These are phyloP conservation scores for Sphyrna mokarran DNA, from an alignment of 2,113 vertebrate species.

Conservation along the genomic window DNA sequence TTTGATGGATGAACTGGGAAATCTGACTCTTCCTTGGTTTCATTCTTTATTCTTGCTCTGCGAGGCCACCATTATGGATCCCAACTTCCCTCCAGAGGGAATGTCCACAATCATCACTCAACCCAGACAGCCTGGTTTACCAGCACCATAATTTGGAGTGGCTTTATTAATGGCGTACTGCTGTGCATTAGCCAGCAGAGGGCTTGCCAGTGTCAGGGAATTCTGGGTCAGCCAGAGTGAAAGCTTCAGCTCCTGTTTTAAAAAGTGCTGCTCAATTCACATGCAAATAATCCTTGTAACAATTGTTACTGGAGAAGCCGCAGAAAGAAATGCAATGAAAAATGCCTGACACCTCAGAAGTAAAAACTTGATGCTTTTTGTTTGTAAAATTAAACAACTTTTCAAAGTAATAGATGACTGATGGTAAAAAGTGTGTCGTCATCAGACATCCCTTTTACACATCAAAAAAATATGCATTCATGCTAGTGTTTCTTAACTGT, in stretches of 20 bases:
- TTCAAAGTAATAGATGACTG: neutral
- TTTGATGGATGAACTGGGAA: too few species aligned
- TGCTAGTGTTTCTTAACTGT: neutral
- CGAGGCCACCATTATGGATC: neutral
- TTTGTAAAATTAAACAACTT: neutral
- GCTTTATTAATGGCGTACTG: neutral
- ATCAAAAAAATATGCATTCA: neutral
- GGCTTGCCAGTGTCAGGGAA: neutral
- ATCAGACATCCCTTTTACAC: neutral
- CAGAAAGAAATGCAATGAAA: neutral
- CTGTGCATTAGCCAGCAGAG: slow-evolving; percentile 25
- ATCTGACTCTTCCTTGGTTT: neutral
- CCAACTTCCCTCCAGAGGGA: neutral
- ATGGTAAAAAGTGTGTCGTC: neutral
- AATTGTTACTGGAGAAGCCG: neutral
- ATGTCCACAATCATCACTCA: neutral
- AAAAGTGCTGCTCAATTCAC: neutral
- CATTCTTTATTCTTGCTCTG: neutral
- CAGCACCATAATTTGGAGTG: neutral
- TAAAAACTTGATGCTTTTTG: neutral
- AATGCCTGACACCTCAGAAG: too few species aligned
- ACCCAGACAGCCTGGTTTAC: neutral
- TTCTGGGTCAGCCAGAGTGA: neutral
- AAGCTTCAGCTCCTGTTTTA: neutral
- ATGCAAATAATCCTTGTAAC: neutral